Conservation (phyloP, 2,113 vertebrate genomes). For the Neolamprologus caudopunctatus region DNA sequence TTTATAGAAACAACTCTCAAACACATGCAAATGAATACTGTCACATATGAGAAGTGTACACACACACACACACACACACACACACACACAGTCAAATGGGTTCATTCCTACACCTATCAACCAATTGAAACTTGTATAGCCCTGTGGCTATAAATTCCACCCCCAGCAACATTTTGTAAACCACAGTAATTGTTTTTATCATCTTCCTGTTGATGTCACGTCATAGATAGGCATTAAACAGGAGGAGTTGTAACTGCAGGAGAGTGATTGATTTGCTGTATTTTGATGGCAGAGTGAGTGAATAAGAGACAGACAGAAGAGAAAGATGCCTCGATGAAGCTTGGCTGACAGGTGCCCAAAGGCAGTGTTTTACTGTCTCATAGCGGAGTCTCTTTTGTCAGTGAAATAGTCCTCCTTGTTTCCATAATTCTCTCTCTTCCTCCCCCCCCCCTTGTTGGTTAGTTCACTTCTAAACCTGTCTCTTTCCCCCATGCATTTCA, state of each 20-base stretch:
- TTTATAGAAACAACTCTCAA: conserved; percentile 60
- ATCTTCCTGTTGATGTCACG: conserved; percentile 25
- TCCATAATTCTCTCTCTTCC: background rate
- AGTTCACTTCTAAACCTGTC: background rate
- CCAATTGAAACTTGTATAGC: background rate
- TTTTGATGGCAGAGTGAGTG: conserved; percentile 19
- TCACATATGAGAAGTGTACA: background rate
- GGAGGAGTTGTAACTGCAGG: conserved; percentile 24
- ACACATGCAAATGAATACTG: conserved; percentile 33
- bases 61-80: background rate
- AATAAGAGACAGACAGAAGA: background rate
- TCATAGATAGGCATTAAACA: conserved; percentile 25
- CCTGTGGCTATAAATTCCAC: background rate
- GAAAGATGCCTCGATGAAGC: conserved; percentile 28
- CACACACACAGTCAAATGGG: background rate
- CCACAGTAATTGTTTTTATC: conserved; percentile 6
- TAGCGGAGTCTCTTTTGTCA: background rate
- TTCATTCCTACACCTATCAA: background rate
- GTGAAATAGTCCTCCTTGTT: background rate
- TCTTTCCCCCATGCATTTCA: background rate
- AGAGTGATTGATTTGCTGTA: conserved; percentile 38
- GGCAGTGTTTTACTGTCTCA: conserved; percentile 36
- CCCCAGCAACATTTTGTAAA: conserved; percentile 13
- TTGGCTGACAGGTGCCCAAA: conserved; percentile 49
- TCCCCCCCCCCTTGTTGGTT: rapidly evolving